phyloP scores from a whole-genome alignment of 2,888 invertebrate species.

The Pterobdella sp. region DNA sequence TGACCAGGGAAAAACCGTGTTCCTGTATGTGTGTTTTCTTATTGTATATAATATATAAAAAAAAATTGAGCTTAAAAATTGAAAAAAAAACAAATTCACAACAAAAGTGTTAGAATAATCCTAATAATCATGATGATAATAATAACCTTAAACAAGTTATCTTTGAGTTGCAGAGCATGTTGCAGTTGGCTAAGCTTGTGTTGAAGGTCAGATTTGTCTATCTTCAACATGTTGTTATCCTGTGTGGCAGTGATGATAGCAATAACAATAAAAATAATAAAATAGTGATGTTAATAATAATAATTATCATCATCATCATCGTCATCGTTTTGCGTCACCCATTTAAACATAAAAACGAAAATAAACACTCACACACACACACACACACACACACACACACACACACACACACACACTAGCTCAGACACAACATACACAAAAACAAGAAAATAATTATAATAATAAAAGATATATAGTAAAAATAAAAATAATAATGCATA shows the following conservation, averaged over 20 bases:
- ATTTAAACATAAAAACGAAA: no score
- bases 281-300: no score
- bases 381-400: no score
- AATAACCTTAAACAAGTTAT: conserved; percentile 25
- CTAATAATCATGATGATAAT: neutral
- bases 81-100: neutral
- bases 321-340: no score
- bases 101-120: neutral
- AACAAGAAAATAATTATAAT: no score
- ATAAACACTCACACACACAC: no score
- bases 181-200: conserved; percentile 5
- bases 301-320: no score
- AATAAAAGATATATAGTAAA: no score
- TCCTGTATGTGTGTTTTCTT: neutral
- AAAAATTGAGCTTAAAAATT: neutral
- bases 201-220: conserved; percentile 1
- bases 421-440: no score
- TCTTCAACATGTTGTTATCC: conserved; percentile 10
- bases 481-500: no score
- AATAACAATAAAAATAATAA: neutral
- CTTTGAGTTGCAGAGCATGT: conserved; percentile 19
- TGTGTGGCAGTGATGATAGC: neutral
- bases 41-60: neutral
- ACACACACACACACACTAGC: no score
- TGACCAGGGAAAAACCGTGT: conserved; percentile 18